phyloP scores from a whole-genome alignment of 2,113 vertebrate genomes.

The Otis tarda region DNA sequence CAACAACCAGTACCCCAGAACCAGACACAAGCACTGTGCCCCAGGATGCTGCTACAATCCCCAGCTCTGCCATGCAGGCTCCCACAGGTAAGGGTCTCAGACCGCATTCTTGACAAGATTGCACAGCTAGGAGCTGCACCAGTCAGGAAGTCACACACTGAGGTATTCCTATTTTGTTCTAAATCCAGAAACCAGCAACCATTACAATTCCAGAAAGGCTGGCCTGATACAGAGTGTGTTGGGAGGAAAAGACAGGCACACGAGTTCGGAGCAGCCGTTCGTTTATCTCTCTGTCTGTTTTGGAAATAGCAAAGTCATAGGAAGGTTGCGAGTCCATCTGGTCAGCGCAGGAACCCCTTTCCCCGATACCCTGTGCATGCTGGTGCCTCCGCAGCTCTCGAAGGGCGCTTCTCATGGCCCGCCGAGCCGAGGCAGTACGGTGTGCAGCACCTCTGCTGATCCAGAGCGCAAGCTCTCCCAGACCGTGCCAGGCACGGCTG shows the following conservation, averaged over 20 bases:
- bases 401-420: neutral
- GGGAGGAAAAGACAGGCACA: neutral
- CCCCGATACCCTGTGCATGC: neutral
- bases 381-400: neutral
- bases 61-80: constrained; percentile 94
- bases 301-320: neutral
- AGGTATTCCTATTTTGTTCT: neutral
- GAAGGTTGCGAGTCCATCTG: neutral
- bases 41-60: constrained; percentile 95
- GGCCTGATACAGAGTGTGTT: neutral
- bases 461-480: accelerated
- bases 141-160: neutral
- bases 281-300: neutral
- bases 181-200: neutral
- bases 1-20: constrained; percentile 97
- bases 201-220: neutral
- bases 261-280: neutral
- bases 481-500: neutral
- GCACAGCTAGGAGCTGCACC: neutral
- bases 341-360: neutral
- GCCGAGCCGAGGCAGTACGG: accelerated
- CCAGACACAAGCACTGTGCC: constrained; percentile 98
- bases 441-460: neutral
- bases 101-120: neutral
- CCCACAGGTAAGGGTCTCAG: constrained; percentile 87